Conservation (phyloP, 2,797 vertebrate genomes). For the Myripristis jacobus region DNA sequence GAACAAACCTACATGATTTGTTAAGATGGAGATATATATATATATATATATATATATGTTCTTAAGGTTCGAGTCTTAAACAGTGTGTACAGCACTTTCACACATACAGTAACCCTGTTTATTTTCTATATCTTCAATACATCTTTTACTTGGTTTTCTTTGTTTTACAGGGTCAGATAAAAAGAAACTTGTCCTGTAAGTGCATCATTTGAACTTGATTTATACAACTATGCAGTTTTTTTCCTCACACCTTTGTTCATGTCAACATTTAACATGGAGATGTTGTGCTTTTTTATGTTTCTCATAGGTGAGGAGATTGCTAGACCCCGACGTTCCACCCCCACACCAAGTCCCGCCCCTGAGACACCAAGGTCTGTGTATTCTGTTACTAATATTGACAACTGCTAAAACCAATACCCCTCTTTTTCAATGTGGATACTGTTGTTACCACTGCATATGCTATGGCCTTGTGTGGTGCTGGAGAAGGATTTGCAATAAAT, state of each 20-base stretch:
- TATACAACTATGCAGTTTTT: not conserved
- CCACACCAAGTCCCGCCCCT: constrained; percentile 86
- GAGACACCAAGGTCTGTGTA: constrained; percentile 75
- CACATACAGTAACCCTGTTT: not conserved
- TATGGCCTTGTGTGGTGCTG: not conserved
- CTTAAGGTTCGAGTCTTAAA: not conserved
- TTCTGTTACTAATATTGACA: not conserved
- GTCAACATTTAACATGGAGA: too few relatives aligned
- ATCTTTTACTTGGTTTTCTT: constrained; percentile 59
- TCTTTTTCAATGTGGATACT: not conserved
- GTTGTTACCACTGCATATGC: not conserved
- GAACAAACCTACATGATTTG: not conserved
- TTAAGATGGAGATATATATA: too few relatives aligned
- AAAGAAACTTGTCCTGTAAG: constrained; percentile 98
- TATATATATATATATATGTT: too few relatives aligned
- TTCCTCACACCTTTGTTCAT: too few relatives aligned
- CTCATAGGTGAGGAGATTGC: constrained; percentile 93
- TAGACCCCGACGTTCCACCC: constrained; percentile 93
- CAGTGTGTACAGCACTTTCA: not conserved
- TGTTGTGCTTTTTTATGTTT: constrained; percentile 16
- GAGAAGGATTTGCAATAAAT: not conserved
- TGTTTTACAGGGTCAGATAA: constrained; percentile 92
- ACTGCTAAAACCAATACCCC: not conserved
- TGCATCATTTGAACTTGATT: constrained; percentile 62
- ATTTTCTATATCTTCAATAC: constrained; percentile 27